Base-by-base conservation (phyloP, 2,113 vertebrate species). In the Mungos mungo region DNA sequence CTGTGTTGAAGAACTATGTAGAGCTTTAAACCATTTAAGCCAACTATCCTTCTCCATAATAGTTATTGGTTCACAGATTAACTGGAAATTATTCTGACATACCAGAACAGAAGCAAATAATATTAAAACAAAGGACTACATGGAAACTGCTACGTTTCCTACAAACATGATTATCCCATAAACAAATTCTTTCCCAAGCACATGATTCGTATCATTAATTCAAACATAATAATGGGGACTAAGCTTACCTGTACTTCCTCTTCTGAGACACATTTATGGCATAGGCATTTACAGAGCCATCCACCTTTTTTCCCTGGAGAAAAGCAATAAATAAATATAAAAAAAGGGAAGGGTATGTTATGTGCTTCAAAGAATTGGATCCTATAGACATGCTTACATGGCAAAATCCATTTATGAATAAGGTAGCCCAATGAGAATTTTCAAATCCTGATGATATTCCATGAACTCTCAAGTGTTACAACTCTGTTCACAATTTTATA, bases 211-310 rank as follows among this genome's bases (percentile, higher is more conserved):
- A 86, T 87, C 14, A 76, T 77, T 69, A 72, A 47, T 47, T 93
- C 50, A 87, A 95, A 94, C 3, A 19, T 50, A 90, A 88, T 33
- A 69, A 84, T 47, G 13, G 18, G 52, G 23, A 16, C 60, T 57
- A 11, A 9, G 45, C 98, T 54, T 97, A 99, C 99, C 99, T 99
- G 99, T 99, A 99, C 88, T 99, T 99, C 96, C 99, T 99, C 98
- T 99, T 99, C 98, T 99, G 99, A 45, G 99, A 99, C 85, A 99
- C 99, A 0, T 99, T 99, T 97, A 99, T 98, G 71, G 99, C 99
- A 5, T 99, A 99, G 0, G 99, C 99, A 3, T 99, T 99, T 5
- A 99, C 99, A 0, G 99, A 99, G 0, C 99, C 99, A 0, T 99
- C 99, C 0, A 98, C 98, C 97, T 99, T 99, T 98, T 98, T 99